Percentiles rank a stretch among this genome's conserved stretches.
Evolutionary conservation across 2,797 vertebrate genomes (phyloP).

Genomic region (Bradypus variegatus): DNA sequence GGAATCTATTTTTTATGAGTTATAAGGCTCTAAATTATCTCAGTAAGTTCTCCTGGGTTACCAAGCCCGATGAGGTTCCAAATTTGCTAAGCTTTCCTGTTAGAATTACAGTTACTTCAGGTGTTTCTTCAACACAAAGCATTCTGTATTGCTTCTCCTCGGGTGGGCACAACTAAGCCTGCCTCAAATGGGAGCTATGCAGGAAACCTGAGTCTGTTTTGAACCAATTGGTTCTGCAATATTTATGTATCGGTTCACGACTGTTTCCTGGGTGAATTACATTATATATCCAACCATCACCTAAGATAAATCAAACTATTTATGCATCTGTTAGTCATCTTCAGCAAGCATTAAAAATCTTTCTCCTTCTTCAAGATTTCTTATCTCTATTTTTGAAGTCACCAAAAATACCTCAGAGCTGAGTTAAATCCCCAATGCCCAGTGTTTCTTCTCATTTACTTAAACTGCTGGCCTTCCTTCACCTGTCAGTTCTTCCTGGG

Average conservation of each 20-base stretch:
- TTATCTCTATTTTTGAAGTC: background rate
- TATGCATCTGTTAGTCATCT: background rate
- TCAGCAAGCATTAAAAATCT: background rate
- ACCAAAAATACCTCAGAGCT: background rate
- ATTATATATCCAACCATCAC: background rate
- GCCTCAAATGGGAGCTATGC: background rate
- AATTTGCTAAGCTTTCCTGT: background rate
- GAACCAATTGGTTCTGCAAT: background rate
- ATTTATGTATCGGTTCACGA: background rate
- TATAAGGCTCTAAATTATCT: background rate
- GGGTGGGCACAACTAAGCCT: background rate
- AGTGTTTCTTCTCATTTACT: background rate
- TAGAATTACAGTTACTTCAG: background rate
- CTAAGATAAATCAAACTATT: background rate
- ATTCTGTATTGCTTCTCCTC: background rate
- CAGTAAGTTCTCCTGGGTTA: background rate
- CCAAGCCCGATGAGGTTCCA: background rate
- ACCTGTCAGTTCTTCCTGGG: background rate
- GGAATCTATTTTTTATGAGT: slow-evolving; percentile 32
- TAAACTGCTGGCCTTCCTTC: background rate
- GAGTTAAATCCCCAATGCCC: background rate
- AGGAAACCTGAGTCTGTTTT: background rate
- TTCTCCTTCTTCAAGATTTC: slow-evolving; percentile 11
- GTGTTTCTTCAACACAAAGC: background rate
- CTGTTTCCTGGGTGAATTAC: background rate